Evolutionary conservation across 2,113 vertebrate species (phyloP).

Genomic region (Porphyrio hochstetteri): DNA sequence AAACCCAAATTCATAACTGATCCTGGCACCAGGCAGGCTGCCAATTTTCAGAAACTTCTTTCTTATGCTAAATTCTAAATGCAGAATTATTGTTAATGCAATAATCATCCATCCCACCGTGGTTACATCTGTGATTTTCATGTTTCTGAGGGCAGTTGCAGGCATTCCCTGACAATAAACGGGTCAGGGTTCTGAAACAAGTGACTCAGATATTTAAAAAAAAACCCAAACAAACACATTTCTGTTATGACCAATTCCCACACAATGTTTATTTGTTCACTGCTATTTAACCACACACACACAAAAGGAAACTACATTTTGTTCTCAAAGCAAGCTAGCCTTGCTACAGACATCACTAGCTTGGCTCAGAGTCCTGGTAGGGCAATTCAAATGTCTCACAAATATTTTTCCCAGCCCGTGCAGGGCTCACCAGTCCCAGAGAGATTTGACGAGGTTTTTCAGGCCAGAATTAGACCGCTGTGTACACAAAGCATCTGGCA

Average conservation of each 20-base stretch:
- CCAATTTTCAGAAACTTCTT: neutral
- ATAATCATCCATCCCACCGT: neutral
- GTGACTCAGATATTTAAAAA: neutral
- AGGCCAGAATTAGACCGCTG: neutral
- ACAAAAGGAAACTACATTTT: conserved; percentile 23
- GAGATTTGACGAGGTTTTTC: neutral
- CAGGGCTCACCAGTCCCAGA: neutral
- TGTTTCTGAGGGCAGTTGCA: neutral
- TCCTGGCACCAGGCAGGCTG: neutral
- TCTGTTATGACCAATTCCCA: neutral
- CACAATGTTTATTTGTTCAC: conserved; percentile 6
- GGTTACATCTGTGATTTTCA: neutral
- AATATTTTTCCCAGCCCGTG: neutral
- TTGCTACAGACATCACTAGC: neutral
- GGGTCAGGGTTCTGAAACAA: neutral
- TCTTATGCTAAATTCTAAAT: neutral
- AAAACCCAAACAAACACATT: neutral
- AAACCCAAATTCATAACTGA: neutral
- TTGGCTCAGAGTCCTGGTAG: neutral
- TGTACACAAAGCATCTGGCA: neutral
- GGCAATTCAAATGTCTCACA: neutral
- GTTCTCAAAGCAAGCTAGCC: neutral
- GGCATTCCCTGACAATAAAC: neutral
- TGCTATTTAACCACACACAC: fast-evolving
- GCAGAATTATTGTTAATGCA: neutral